Evolutionary conservation across 2,797 vertebrate species (phyloP).

Genomic region (Paramormyrops hopkinsi): DNA sequence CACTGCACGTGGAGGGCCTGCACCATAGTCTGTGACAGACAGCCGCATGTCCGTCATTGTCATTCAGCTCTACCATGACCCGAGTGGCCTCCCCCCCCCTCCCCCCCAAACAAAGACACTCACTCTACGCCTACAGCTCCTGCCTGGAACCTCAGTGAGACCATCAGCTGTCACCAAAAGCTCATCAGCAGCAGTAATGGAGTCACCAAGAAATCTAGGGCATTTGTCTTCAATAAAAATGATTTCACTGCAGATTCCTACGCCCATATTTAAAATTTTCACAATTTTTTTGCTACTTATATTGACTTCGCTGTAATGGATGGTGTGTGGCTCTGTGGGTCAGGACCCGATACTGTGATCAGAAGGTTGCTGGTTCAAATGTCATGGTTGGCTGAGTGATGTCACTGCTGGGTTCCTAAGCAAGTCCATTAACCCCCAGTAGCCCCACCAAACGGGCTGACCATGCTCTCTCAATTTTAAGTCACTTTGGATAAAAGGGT

Average conservation of each 20-base stretch:
- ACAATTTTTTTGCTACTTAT: background rate
- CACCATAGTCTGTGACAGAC: background rate
- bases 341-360: background rate
- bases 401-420: background rate
- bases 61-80: background rate
- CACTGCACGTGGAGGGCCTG: background rate
- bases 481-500: background rate
- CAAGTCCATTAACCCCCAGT: background rate
- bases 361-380: background rate
- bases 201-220: background rate
- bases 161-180: background rate
- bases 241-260: slow-evolving; percentile 1
- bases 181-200: background rate
- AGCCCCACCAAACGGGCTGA: background rate
- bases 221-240: background rate
- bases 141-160: background rate
- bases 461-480: background rate
- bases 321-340: background rate
- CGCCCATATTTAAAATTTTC: background rate
- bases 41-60: background rate
- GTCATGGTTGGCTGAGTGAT: background rate
- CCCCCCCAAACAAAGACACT: background rate
- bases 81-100: background rate
- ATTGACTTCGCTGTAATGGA: background rate
- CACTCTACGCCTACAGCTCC: background rate